A percentile compares a stretch with the other conserved stretches of the same genome.
Conservation (phyloP, 2,888 invertebrate genomes). For the Netelia melanura region DNA sequence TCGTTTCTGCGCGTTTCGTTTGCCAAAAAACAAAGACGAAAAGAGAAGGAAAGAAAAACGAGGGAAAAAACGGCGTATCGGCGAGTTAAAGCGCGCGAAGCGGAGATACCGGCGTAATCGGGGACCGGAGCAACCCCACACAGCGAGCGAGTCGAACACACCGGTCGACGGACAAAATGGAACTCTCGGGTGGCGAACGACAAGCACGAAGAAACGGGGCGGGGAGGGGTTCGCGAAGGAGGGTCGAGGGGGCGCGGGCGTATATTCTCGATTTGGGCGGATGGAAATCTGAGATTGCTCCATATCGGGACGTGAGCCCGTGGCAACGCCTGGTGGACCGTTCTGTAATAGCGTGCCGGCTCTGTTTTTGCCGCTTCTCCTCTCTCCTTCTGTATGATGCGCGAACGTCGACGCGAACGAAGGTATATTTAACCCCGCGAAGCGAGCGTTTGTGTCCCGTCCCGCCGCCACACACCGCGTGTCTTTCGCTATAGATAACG, state of each 20-base stretch:
- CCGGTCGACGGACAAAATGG: constrained; percentile 69
- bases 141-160: constrained; percentile 61
- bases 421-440: constrained; percentile 82
- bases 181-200: constrained; percentile 69
- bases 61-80: not conserved
- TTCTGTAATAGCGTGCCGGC: constrained; percentile 80
- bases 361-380: constrained; percentile 68
- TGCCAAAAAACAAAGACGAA: not conserved
- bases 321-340: constrained; percentile 75
- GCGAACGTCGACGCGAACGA: constrained; percentile 70
- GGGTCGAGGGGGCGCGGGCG: constrained; percentile 81
- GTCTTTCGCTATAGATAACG: constrained; percentile 31
- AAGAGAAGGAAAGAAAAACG: not conserved
- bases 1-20: too few relatives aligned
- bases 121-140: constrained; percentile 45
- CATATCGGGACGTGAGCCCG: constrained; percentile 88
- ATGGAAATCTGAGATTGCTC: constrained; percentile 90
- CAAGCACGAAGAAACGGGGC: constrained; percentile 69
- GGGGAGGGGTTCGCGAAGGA: constrained; percentile 59
- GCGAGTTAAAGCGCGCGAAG: constrained; percentile 20
- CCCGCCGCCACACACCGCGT: constrained; percentile 67
- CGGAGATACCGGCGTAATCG: constrained; percentile 26
- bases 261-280: constrained; percentile 89
- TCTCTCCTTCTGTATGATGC: constrained; percentile 69
- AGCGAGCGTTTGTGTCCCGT: constrained; percentile 65